phyloP scores from a whole-genome alignment of 2,113 vertebrate genomes.

The rabbit (Oryctolagus cuniculus) region mOryCun1.1 NC_091432.1:153337501-153338000 shows the following conservation, averaged over 20 bases:
- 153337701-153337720: conserved; percentile 21
- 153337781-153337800: not conserved
- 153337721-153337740: not conserved
- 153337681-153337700: not conserved
- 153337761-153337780: not conserved
- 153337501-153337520: not conserved
- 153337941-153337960: not conserved
- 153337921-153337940: not conserved
- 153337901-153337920: not conserved
- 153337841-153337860: not conserved
- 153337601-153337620: not conserved
- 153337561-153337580: not conserved
- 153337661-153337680: not conserved
- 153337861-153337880: not conserved
- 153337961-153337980: not conserved
- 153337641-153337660: conserved; percentile 16
- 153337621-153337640: not conserved
- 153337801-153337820: not conserved
- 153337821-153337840: not conserved
- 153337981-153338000: not conserved
- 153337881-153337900: not conserved
- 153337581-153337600: too few relatives aligned
- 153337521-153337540: not conserved
- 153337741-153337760: not conserved
- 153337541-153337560: not conserved